Conservation (phyloP, 2,888 invertebrate genomes). For the Conchocele bisecta region DNA sequence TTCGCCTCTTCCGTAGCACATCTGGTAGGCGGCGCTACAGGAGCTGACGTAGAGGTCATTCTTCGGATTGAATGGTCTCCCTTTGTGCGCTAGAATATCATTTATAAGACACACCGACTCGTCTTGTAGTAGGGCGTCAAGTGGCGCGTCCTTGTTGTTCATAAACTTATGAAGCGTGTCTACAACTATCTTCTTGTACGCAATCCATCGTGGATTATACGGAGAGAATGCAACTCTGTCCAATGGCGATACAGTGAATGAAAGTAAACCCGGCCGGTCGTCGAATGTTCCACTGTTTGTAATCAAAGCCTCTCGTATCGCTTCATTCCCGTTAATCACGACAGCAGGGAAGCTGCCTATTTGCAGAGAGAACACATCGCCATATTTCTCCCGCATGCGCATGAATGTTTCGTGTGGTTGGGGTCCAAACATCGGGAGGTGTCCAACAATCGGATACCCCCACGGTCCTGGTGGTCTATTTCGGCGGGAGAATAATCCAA, state of each 20-base stretch:
- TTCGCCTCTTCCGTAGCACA: slow-evolving; percentile 19
- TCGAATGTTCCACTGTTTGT: slow-evolving; percentile 21
- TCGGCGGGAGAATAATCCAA: too few relatives aligned
- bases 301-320: slow-evolving; percentile 23
- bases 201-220: slow-evolving; percentile 8
- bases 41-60: background rate
- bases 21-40: slow-evolving; percentile 34
- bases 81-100: background rate
- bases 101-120: background rate
- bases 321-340: slow-evolving; percentile 37
- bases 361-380: slow-evolving; percentile 42
- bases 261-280: slow-evolving; percentile 24
- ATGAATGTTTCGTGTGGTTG: slow-evolving; percentile 38
- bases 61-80: slow-evolving; percentile 10
- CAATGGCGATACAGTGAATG: background rate
- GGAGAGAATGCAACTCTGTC: slow-evolving; percentile 6
- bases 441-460: slow-evolving; percentile 50
- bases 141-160: slow-evolving; percentile 16
- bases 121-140: background rate
- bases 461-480: slow-evolving; percentile 50
- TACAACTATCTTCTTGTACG: slow-evolving; percentile 15
- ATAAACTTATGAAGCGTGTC: slow-evolving; percentile 13
- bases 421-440: slow-evolving; percentile 43
- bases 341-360: slow-evolving; percentile 41
- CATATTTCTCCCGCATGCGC: slow-evolving; percentile 28